Base-by-base conservation (phyloP, 1,140 invertebrate species). In the Centruroides sculpturatus region DNA sequence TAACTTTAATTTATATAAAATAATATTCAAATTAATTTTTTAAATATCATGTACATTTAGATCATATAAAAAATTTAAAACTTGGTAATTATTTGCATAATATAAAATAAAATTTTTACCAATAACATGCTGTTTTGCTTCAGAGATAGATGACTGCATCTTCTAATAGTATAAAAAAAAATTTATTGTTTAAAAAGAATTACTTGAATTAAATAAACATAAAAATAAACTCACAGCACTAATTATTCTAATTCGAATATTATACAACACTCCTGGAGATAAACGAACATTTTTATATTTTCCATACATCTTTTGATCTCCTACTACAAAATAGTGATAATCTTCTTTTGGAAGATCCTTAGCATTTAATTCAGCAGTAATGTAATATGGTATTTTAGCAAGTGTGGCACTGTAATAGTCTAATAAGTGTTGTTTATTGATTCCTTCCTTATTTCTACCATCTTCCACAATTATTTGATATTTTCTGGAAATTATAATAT, bases 381-480 rank as follows among this genome's bases (percentile, higher is more conserved):
- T 61, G 13, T 66, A 66, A 23, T 64, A 66, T 3, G 61, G 56
- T 0, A 65, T 34, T 6, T 35, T 47, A 4, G 60, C 48, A 1
- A 59, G 49, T 35, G 55, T 59, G 7, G 56, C 62, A 4, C n/a
- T 61, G 5, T 60, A 49, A 50, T 48, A 66, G 34, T 57, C 57
- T 8, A 23, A 48, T 7, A 66, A 34, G 4, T 12, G 35, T 1
- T 23, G 36, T 23, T 66, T 59, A 46, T 66, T 52, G 4, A 66
- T 57, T n/a, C 52, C 49, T 8, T 49, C 57, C 4, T 52, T 10
- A 47, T 64, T 61, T 3, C 47, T 34, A 7, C 52, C 35, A 11
- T 61, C 59, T 35, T 66, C 62, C 8, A 66, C 65, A 10, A 66
- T 61, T 3, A 66, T 47, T 55, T 66, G 65, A 47, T 66, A 64